These are phyloP conservation scores for Brachypodius melanocephalos DNA, from an alignment of 2,113 vertebrate species.

Conservation along the genomic window DNA sequence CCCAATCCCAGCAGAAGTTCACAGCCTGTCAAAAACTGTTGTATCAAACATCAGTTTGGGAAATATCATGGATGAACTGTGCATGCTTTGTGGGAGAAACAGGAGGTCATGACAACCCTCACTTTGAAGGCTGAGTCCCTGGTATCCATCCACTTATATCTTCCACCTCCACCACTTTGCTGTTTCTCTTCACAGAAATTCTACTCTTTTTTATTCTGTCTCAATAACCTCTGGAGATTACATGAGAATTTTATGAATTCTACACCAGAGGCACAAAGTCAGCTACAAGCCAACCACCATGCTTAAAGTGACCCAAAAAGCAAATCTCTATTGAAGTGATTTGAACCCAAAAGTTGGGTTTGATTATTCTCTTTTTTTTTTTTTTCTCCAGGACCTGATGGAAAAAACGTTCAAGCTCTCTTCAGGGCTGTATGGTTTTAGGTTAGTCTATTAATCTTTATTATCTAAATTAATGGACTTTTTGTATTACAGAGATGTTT, in stretches of 20 bases:
- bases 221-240: neutral
- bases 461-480: slow-evolving; percentile 56
- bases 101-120: neutral
- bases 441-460: slow-evolving; percentile 42
- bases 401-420: neutral
- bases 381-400: neutral
- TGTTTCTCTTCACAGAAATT: neutral
- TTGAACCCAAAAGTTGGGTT: neutral
- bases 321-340: neutral
- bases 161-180: neutral
- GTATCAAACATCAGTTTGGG: neutral
- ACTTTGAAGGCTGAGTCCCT: neutral
- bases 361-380: neutral
- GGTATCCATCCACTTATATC: neutral
- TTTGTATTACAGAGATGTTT: slow-evolving; percentile 43
- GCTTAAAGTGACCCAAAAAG: neutral
- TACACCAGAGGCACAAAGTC: neutral
- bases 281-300: neutral
- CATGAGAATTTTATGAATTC: neutral
- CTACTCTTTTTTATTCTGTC: neutral
- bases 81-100: neutral
- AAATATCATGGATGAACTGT: neutral
- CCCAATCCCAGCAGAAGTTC: neutral
- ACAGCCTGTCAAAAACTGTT: neutral
- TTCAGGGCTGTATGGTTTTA: neutral